Evolutionary conservation across 2,888 invertebrate species (phyloP).

Genomic region (Acronicta alni): DNA sequence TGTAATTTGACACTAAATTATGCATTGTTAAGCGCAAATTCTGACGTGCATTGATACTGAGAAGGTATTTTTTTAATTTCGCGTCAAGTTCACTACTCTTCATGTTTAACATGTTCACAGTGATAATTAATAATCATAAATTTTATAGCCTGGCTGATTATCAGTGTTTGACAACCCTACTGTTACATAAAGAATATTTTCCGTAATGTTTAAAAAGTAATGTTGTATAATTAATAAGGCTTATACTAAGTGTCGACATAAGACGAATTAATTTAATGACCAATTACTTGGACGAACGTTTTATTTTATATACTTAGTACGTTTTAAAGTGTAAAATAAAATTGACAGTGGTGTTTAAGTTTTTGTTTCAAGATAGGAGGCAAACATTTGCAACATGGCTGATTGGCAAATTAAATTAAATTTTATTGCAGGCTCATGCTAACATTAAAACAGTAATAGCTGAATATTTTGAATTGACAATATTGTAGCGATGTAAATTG

Average conservation of each 20-base stretch:
- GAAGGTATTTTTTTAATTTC: no score
- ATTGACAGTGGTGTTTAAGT: neutral
- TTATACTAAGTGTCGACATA: conserved; percentile 22
- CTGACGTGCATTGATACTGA: no score
- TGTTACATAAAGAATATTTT: neutral
- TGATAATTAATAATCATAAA: no score
- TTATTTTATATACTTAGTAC: neutral
- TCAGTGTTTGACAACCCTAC: conserved; percentile 8
- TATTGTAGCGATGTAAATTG: no score
- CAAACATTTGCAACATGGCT: neutral
- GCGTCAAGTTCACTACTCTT: no score
- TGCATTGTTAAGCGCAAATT: no score
- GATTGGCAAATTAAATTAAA: neutral
- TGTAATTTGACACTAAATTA: no score
- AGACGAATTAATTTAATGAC: conserved; percentile 37
- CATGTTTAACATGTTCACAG: no score
- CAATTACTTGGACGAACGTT: conserved; percentile 20
- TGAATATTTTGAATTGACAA: neutral
- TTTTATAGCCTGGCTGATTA: no score
- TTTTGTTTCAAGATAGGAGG: neutral
- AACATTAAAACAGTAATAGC: neutral
- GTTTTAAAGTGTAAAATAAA: conserved; percentile 13
- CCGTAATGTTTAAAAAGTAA: conserved; percentile 5
- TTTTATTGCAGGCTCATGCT: neutral
- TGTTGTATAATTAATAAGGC: conserved; percentile 8